These are phyloP conservation scores for Ochropleura plecta DNA, from an alignment of 2,888 invertebrate genomes.

Conservation along the genomic window DNA sequence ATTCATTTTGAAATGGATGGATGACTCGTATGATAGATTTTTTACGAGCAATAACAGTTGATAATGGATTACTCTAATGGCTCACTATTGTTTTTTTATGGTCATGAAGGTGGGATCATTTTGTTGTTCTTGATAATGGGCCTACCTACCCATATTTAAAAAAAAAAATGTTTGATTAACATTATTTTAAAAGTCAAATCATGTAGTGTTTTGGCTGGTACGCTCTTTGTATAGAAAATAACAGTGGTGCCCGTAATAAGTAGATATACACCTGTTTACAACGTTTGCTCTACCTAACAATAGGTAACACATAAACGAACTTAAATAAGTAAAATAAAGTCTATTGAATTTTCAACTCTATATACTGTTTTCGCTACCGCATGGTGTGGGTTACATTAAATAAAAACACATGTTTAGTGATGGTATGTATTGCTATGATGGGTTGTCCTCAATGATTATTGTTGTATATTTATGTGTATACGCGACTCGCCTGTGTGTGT, in stretches of 20 bases:
- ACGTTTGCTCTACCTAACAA: not conserved
- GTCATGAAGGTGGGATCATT: not conserved
- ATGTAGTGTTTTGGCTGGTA: not conserved
- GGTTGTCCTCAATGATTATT: no score
- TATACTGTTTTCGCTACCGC: not conserved
- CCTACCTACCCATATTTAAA: not conserved
- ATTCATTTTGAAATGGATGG: slow-evolving; percentile 43
- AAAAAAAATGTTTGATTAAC: not conserved
- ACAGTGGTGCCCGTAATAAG: not conserved
- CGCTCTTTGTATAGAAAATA: not conserved
- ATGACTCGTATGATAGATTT: slow-evolving; percentile 43
- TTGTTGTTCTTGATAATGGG: not conserved
- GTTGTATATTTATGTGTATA: no score
- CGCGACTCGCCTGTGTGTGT: no score
- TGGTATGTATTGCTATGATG: no score
- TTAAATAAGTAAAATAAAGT: not conserved
- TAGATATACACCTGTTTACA: not conserved
- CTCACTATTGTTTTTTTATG: slow-evolving; percentile 32
- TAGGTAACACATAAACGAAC: not conserved
- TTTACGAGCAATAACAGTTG: slow-evolving; percentile 50
- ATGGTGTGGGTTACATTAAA: no score
- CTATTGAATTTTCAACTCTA: not conserved
- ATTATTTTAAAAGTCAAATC: not conserved
- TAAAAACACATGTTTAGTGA: no score
- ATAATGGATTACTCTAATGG: slow-evolving; percentile 48